Conservation (phyloP, 2,797 vertebrate species). For the Ctenochaetus hawaiiensis region DNA sequence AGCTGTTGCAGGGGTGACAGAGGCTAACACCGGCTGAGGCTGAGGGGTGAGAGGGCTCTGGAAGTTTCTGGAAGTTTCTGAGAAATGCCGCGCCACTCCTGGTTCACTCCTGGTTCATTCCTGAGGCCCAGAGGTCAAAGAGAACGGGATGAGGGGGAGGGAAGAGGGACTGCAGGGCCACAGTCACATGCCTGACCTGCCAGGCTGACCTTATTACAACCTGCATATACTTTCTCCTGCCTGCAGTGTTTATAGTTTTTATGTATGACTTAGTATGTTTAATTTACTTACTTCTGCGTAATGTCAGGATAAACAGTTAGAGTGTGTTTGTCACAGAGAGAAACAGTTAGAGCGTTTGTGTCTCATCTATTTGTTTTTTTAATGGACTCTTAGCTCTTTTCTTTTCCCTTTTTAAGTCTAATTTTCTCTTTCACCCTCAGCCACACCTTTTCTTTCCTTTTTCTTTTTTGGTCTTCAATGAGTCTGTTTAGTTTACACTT, state of each 20-base stretch:
- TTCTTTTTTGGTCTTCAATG: neutral
- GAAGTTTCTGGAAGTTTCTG: constrained; percentile 76
- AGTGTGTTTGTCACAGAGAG: constrained; percentile 1
- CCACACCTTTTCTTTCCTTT: neutral
- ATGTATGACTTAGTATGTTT: neutral
- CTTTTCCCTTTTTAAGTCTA: neutral
- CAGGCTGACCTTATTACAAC: constrained; percentile 74
- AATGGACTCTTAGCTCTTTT: neutral
- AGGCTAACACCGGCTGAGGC: constrained; percentile 64
- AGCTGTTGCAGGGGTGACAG: constrained; percentile 78
- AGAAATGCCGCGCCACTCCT: constrained; percentile 72
- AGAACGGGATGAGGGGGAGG: constrained; percentile 44
- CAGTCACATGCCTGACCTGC: constrained; percentile 80
- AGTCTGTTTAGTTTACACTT: constrained; percentile 8
- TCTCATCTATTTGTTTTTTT: constrained; percentile 7
- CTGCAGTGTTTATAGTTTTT: constrained; percentile 42
- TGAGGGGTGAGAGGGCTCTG: constrained; percentile 67
- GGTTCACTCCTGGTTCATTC: constrained; percentile 75
- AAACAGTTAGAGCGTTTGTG: neutral
- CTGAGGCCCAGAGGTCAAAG: constrained; percentile 74
- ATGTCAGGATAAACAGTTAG: neutral
- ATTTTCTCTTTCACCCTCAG: neutral
- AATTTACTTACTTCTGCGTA: constrained; percentile 12
- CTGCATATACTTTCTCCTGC: constrained; percentile 56
- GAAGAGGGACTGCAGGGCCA: constrained; percentile 58